A percentile compares a stretch with the other conserved stretches of the same genome.
Conservation (phyloP, 2,888 invertebrate genomes). For the Acronicta alni region DNA sequence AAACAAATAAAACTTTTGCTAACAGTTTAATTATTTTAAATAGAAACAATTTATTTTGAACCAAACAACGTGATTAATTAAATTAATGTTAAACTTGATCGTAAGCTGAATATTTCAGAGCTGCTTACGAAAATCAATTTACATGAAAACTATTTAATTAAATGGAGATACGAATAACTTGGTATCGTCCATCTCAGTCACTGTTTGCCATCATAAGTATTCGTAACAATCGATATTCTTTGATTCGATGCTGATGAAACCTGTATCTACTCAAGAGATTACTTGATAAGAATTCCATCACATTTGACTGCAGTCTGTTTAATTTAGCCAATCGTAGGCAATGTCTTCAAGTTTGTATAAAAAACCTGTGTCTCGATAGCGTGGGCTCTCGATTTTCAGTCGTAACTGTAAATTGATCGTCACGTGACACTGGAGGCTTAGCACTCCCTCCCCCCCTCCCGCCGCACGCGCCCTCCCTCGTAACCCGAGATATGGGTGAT, state of each 20-base stretch:
- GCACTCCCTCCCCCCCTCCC: constrained; percentile 39
- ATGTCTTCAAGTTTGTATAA: constrained; percentile 40
- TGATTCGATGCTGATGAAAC: constrained; percentile 1
- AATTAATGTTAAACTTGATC: constrained; percentile 18
- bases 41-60: constrained; percentile 10
- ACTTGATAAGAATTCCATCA: constrained; percentile 24
- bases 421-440: constrained; percentile 68
- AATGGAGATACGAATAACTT: constrained; percentile 20
- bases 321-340: constrained; percentile 30
- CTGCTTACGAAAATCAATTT: constrained; percentile 41
- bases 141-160: constrained; percentile 40
- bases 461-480: constrained; percentile 39
- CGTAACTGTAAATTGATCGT: constrained; percentile 76
- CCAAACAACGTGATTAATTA: constrained; percentile 27
- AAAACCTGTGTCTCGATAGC: constrained; percentile 52
- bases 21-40: constrained; percentile 1
- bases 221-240: constrained; percentile 11
- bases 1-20: not conserved
- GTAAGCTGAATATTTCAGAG: constrained; percentile 11
- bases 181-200: constrained; percentile 36
- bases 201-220: constrained; percentile 13
- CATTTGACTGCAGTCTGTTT: constrained; percentile 10
- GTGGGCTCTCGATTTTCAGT: constrained; percentile 60
- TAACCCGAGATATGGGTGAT: constrained; percentile 66
- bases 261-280: constrained; percentile 6